phyloP scores from a whole-genome alignment of 2,113 vertebrate genomes.

The Podocnemis expansa region DNA sequence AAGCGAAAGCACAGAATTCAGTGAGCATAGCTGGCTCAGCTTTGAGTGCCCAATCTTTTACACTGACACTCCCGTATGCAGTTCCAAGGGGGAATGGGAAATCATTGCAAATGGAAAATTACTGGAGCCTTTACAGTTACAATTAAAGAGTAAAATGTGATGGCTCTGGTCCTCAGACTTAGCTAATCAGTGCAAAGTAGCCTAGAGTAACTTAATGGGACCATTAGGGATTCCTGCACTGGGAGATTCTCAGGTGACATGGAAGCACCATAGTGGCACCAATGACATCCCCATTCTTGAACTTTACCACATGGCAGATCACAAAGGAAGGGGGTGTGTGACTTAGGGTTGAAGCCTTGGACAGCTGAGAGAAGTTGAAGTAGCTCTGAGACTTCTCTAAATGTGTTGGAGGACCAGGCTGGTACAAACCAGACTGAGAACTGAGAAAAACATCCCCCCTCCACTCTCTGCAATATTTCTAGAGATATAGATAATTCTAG shows the following conservation, averaged over 20 bases:
- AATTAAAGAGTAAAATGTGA: neutral
- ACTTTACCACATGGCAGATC: neutral
- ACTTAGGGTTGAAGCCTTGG: neutral
- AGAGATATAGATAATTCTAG: too few relatives aligned
- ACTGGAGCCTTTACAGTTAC: neutral
- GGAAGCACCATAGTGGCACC: neutral
- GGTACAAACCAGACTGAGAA: neutral
- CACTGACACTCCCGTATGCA: neutral
- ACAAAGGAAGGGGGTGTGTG: neutral
- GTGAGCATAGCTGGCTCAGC: neutral
- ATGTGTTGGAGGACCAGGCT: neutral
- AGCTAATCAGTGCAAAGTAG: neutral
- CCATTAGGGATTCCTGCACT: neutral
- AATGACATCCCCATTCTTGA: neutral
- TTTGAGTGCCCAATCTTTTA: neutral
- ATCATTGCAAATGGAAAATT: neutral
- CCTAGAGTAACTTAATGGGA: neutral
- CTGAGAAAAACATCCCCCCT: neutral
- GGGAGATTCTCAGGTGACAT: neutral
- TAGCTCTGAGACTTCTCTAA: neutral
- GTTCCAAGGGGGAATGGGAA: neutral
- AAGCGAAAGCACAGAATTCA: neutral
- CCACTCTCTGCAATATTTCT: neutral
- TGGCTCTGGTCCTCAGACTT: neutral
- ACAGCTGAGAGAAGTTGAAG: neutral